Evolutionary conservation across 2,797 vertebrate species (phyloP).

Genomic region (Pogonophryne albipinna): DNA sequence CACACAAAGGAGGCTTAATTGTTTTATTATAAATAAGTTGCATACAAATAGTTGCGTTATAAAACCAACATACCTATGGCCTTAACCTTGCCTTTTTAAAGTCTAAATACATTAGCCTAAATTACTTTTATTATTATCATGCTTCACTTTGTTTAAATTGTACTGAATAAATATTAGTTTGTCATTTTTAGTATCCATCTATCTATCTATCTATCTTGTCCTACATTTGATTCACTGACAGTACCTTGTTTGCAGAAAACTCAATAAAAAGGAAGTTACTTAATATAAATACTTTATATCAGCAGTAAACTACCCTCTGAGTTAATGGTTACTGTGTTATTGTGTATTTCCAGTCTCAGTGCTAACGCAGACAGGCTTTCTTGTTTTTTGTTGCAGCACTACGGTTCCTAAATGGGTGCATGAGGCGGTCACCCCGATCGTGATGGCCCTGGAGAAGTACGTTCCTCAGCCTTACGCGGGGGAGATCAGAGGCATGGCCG

Average conservation of each 20-base stretch:
- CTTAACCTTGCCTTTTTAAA: too few species aligned
- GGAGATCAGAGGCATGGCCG: conserved; percentile 90
- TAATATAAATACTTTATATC: background rate
- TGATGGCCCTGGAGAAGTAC: conserved; percentile 77
- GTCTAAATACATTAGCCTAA: too few species aligned
- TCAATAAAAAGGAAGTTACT: too few species aligned
- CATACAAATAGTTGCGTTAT: background rate
- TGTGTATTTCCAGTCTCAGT: background rate
- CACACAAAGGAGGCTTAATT: background rate
- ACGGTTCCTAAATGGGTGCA: conserved; percentile 91
- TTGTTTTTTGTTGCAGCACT: conserved; percentile 74
- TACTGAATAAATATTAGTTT: too few species aligned
- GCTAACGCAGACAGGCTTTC: background rate
- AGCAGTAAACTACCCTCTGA: background rate
- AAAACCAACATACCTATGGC: too few species aligned
- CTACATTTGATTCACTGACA: too few species aligned
- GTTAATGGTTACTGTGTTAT: background rate
- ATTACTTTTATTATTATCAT: too few species aligned
- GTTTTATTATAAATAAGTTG: too few species aligned
- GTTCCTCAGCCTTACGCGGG: conserved; percentile 87
- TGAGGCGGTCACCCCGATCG: conserved; percentile 73
- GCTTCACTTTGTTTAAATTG: too few species aligned
- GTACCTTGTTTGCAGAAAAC: too few species aligned
- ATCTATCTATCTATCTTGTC: too few species aligned
- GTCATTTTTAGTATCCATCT: too few species aligned